Conservation (phyloP, 2,113 vertebrate species). For the Carollia perspicillata region DNA sequence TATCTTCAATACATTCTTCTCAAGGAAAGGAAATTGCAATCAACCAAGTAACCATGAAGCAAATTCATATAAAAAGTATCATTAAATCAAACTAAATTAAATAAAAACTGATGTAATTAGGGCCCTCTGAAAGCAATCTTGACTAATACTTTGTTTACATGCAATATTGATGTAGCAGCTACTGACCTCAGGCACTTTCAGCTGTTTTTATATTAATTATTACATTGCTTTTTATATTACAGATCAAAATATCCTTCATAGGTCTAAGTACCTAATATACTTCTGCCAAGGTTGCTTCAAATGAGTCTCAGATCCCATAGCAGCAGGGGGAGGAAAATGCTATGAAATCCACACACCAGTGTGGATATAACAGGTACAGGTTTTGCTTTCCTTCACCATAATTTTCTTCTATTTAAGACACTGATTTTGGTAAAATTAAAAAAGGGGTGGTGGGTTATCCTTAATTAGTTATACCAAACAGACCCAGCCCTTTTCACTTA, state of each 20-base stretch:
- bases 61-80: constrained; percentile 78
- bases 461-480: constrained; percentile 36
- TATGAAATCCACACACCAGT: background rate
- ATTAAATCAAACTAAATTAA: constrained; percentile 80
- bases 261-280: constrained; percentile 50
- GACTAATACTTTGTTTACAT: constrained; percentile 76
- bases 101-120: constrained; percentile 80
- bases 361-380: background rate
- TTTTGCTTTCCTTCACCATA: background rate
- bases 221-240: constrained; percentile 65
- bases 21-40: constrained; percentile 71
- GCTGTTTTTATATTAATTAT: constrained; percentile 79
- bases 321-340: background rate
- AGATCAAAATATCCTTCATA: constrained; percentile 74
- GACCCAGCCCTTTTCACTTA: constrained; percentile 42
- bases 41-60: constrained; percentile 72
- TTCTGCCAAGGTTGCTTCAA: constrained; percentile 58
- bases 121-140: constrained; percentile 77
- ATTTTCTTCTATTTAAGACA: constrained; percentile 45
- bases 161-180: constrained; percentile 70
- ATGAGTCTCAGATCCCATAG: constrained; percentile 36
- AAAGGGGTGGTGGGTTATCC: constrained; percentile 7
- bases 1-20: constrained; percentile 39
- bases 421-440: constrained; percentile 22
- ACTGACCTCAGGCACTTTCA: constrained; percentile 72